Base-by-base conservation (phyloP, 2,113 vertebrate species). In the Ceuthmochares aereus region DNA sequence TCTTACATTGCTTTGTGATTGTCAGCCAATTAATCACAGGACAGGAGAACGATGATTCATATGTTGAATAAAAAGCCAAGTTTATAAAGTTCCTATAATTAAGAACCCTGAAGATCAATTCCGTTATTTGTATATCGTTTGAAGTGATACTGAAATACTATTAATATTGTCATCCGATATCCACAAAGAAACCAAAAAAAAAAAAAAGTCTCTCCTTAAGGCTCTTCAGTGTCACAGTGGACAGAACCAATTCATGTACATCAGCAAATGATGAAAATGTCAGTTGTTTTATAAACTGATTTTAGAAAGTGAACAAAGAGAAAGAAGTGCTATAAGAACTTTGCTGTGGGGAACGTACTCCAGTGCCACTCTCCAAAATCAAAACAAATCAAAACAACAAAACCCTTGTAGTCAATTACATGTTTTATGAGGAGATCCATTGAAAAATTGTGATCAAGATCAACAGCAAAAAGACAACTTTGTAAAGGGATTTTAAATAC, bases 331-430 rank as follows among this genome's bases (percentile, higher is more conserved):
- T 72, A 5, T 63, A 52, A 23, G 4, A 64, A 32, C 2, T 40
- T 49, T 17, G 2, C 69, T 84, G 40, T 59, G 49, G 29, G 6
- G 3, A 84, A 20, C 2, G 0, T 29, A 0, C 18, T 51, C 1
- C 10, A 3, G 4, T 40, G 40, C 40, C 4, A 2, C 9, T 8
- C 3, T 2, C 15, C 2, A 1, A 12, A 10, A 47, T 32, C 16
- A 75, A 45, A 52, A 40, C 37, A 16, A 42, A 34, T 16, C 1
- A 3, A 15, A 42, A 42, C 9, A 42, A 42, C 8, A 73, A 37
- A 87, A 87, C 10, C 3, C 14, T 45, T 45, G 4, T 14, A 37
- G 13, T 36, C 21, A 58, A 32, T 51, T 47, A n/a, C 6, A 5
- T 19, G 8, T 9, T 29, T 51, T 45, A 73, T n/a, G 16, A 56